Percentiles rank a stretch among this genome's conserved stretches.
These are phyloP conservation scores for Lycocerus yunnanus DNA, from an alignment of 2,888 invertebrate genomes.

Conservation along the genomic window DNA sequence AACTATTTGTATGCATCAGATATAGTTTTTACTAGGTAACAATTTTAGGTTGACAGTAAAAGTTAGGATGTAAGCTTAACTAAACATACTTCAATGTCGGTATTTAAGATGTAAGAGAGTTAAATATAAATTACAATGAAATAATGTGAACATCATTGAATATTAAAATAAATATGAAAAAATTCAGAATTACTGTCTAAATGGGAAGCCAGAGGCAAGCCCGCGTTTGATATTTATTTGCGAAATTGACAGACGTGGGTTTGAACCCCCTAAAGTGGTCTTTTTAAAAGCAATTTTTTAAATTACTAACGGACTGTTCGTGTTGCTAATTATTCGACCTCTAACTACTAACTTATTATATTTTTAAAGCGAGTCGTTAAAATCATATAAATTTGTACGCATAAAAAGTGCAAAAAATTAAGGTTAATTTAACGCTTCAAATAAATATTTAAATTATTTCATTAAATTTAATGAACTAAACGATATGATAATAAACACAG, in stretches of 20 bases:
- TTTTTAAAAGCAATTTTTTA: neutral
- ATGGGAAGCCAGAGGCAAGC: neutral
- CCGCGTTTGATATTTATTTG: neutral
- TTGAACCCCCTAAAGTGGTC: neutral
- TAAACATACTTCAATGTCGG: neutral
- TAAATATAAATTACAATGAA: neutral
- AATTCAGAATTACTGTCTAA: neutral
- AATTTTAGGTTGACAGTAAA: neutral
- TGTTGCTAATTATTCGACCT: neutral
- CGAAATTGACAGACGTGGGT: neutral
- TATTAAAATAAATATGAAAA: neutral
- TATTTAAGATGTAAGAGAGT: neutral
- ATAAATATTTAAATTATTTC: neutral
- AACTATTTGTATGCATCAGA: conserved; percentile 19
- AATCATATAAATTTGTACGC: neutral
- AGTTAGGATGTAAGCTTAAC: neutral
- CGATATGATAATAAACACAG: neutral
- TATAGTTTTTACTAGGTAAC: conserved; percentile 6
- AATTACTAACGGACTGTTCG: neutral
- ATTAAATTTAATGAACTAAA: conserved; percentile 1
- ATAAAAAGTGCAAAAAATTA: conserved; percentile 2
- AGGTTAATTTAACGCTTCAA: conserved; percentile 1
- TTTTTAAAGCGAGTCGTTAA: neutral
- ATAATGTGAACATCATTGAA: neutral
- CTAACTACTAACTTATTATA: neutral